Percentiles rank a stretch among this genome's conserved stretches.
phyloP scores from a whole-genome alignment of 2,888 invertebrate genomes.

The Meandrusa payeni region DNA sequence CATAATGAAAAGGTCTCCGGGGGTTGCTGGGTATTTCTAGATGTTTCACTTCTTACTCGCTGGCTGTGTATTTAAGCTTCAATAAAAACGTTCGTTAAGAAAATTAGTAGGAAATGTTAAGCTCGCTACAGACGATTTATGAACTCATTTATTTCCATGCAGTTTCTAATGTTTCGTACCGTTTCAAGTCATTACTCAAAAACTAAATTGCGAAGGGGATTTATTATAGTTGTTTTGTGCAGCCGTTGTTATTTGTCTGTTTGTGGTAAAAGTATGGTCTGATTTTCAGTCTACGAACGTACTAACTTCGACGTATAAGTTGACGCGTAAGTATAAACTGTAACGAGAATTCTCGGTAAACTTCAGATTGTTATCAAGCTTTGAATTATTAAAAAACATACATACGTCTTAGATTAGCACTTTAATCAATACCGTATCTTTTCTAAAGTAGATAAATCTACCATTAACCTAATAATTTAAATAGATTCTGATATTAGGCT shows the following conservation, averaged over 20 bases:
- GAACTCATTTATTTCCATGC: conserved; percentile 18
- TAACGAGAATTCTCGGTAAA: too few species aligned
- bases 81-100: conserved; percentile 33
- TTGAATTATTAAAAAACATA: too few species aligned
- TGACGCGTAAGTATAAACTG: too few species aligned
- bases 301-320: too few species aligned
- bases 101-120: conserved; percentile 14
- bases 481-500: too few species aligned
- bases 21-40: conserved; percentile 32
- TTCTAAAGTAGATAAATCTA: too few species aligned
- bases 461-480: too few species aligned
- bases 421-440: too few species aligned
- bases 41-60: conserved; percentile 29
- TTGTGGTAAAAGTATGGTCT: too few species aligned
- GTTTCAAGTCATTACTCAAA: conserved; percentile 13
- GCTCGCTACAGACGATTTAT: conserved; percentile 11
- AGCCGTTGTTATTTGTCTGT: background rate
- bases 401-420: too few species aligned
- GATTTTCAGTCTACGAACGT: too few species aligned
- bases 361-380: too few species aligned
- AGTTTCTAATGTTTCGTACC: conserved; percentile 16
- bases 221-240: conserved; percentile 13
- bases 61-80: conserved; percentile 32
- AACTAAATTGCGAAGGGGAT: conserved; percentile 12
- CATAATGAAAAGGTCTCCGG: conserved; percentile 40